Evolutionary conservation across 1,140 invertebrate genomes (phyloP), one percentile per base, ranked within the genome.

Genomic region (Tetramorium simillimum): DNA sequence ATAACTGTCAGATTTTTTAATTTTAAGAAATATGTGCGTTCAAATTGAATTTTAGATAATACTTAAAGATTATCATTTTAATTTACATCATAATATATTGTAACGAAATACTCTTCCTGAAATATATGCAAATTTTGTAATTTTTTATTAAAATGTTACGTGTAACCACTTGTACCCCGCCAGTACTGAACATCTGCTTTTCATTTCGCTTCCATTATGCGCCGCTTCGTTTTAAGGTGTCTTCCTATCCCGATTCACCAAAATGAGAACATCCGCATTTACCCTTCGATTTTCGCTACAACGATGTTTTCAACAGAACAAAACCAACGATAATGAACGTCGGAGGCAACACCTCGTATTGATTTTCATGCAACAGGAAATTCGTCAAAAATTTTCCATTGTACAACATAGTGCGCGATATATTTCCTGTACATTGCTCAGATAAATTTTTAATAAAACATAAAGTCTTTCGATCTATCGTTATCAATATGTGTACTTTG

Each of bases 191-290:
- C 73, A 60, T 73, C 51, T 46, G 51, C 51, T 60, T 58, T 58
- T 82, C 21, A 73, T 62, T 40, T 73, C 51, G 24, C 40, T 58
- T 65, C 43, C 62, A 7, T 37, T n/a, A 56, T 60, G 40, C 60
- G 18, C n/a, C 28, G n/a, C 24, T 80, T 85, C 62, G 28, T 63
- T 76, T 73, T 86, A 49, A 58, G 43, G 12, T 87, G 51, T 60
- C 37, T 89, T 81, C 33, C 84, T 88, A 86, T 67, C 49, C 46
- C 88, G 87, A 89, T 89, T 84, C 88, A 28, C 53, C 28, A 43
- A 40, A 49, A 72, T 63, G 43, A 75, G 46, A 60, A 21, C 28
- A 46, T 33, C 46, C 85, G 6, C 37, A 21, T 21, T 73, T 21
- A 80, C 21, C 86, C 63, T 24, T 24, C 21, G 16, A 63, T 75